Conservation (phyloP, 2,797 vertebrate species). For the Crotalus adamanteus region DNA sequence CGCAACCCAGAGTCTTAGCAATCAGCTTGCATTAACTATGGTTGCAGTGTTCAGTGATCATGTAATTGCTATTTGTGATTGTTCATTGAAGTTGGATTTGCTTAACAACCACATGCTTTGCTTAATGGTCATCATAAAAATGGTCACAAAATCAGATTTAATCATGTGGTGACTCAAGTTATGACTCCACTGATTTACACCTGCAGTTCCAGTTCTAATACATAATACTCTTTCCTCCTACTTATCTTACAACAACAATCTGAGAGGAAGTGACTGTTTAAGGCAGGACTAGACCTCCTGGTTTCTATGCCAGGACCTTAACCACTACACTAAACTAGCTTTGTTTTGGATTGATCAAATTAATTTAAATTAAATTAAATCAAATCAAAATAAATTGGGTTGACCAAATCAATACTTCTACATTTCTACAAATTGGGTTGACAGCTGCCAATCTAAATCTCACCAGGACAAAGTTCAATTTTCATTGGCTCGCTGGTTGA, state of each 20-base stretch:
- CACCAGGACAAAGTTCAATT: too few relatives aligned
- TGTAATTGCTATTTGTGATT: not conserved
- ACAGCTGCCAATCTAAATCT: too few relatives aligned
- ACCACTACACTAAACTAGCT: not conserved
- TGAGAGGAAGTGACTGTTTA: not conserved
- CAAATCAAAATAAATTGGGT: too few relatives aligned
- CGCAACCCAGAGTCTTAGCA: too few relatives aligned
- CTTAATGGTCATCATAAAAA: not conserved
- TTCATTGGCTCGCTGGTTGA: too few relatives aligned
- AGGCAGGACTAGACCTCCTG: not conserved
- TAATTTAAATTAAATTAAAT: not conserved
- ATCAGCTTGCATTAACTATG: not conserved
- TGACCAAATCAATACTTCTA: too few relatives aligned
- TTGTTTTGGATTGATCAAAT: not conserved
- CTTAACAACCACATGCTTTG: not conserved
- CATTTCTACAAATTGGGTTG: too few relatives aligned
- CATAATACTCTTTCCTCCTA: not conserved
- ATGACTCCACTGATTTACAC: not conserved
- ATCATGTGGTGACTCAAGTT: not conserved
- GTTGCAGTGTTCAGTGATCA: not conserved
- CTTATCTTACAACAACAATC: not conserved
- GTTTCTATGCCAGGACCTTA: not conserved
- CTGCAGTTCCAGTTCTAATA: not conserved
- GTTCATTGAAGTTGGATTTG: not conserved
- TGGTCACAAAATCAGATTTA: not conserved